phyloP scores from a whole-genome alignment of 2,797 vertebrate species.

The Muscicapa comitata region DNA sequence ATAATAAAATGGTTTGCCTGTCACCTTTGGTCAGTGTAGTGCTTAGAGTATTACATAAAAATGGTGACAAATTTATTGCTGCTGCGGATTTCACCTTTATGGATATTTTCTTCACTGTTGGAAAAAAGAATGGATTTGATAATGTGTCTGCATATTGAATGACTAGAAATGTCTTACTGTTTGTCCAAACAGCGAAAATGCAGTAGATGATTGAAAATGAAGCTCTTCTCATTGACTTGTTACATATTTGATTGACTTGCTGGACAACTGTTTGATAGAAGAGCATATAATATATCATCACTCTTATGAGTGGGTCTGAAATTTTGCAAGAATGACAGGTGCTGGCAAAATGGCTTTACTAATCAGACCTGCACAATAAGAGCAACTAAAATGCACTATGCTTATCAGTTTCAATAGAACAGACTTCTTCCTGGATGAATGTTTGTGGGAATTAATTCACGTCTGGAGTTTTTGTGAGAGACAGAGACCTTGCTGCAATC shows the following conservation, averaged over 20 bases:
- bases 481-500: neutral
- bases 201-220: slow-evolving; percentile 34
- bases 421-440: neutral
- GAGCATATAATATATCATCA: neutral
- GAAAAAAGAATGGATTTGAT: slow-evolving; percentile 31
- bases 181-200: slow-evolving; percentile 44
- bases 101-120: slow-evolving; percentile 39
- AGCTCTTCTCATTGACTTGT: slow-evolving; percentile 34
- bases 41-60: slow-evolving; percentile 17
- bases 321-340: slow-evolving; percentile 23
- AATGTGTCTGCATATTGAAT: slow-evolving; percentile 14
- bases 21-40: neutral
- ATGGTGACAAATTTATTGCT: slow-evolving; percentile 12
- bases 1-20: neutral
- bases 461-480: neutral
- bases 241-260: slow-evolving; percentile 43
- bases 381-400: neutral
- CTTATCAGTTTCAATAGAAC: slow-evolving; percentile 1
- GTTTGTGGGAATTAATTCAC: neutral
- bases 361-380: slow-evolving; percentile 40
- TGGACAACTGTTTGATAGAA: slow-evolving; percentile 35
- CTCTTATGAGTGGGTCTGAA: neutral
- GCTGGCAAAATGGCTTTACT: slow-evolving; percentile 5
- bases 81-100: slow-evolving; percentile 20
- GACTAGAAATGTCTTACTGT: slow-evolving; percentile 29